phyloP scores from a whole-genome alignment of 2,888 invertebrate species.

The Agonum fuliginosum region DNA sequence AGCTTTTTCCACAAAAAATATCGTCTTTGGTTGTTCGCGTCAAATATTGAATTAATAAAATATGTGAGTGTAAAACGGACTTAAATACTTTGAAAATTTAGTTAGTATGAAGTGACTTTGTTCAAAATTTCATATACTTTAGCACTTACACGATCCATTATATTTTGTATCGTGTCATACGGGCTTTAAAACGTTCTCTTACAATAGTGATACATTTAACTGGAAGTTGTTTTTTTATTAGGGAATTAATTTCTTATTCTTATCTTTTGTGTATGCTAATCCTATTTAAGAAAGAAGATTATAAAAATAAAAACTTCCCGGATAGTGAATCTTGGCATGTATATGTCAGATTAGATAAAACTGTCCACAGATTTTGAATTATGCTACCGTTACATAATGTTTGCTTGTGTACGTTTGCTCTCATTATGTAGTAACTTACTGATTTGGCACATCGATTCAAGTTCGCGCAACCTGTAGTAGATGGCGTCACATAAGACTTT shows the following conservation, averaged over 20 bases:
- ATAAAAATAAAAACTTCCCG: not conserved
- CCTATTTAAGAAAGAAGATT: conserved; percentile 24
- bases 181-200: too few species aligned
- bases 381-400: conserved; percentile 1
- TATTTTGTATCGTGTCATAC: too few species aligned
- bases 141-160: too few species aligned
- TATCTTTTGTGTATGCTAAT: conserved; percentile 12
- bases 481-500: conserved; percentile 15
- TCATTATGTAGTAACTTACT: conserved; percentile 11
- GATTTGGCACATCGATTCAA: conserved; percentile 34
- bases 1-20: too few species aligned
- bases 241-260: not conserved
- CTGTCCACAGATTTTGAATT: conserved; percentile 16
- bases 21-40: too few species aligned
- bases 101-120: too few species aligned
- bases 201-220: too few species aligned
- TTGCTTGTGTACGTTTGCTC: not conserved
- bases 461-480: conserved; percentile 12
- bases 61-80: too few species aligned
- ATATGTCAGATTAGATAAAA: conserved; percentile 12
- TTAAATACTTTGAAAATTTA: too few species aligned
- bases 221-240: too few species aligned
- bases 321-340: conserved; percentile 3
- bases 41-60: too few species aligned
- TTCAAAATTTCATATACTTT: too few species aligned